These are phyloP conservation scores for Neosilurus hyrtlii DNA, from an alignment of 2,797 vertebrate genomes.

Conservation along the genomic window DNA sequence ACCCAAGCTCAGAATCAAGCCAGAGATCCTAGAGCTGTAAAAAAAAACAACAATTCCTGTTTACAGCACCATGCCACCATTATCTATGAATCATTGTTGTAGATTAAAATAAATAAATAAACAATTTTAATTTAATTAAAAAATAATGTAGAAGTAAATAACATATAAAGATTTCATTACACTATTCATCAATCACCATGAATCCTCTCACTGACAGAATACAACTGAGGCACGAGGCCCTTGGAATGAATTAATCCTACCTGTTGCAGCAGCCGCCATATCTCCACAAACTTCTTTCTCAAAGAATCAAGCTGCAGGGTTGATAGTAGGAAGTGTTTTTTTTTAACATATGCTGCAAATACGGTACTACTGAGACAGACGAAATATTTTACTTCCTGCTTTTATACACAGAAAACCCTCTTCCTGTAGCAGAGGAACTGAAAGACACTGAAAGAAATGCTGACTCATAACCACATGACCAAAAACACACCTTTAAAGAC, in stretches of 20 bases:
- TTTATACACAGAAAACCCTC: background rate
- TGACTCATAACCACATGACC: slow-evolving; percentile 1
- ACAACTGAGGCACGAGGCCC: background rate
- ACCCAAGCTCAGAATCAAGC: background rate
- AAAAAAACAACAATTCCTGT: background rate
- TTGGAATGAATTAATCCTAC: background rate
- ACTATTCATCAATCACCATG: background rate
- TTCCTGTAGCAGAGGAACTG: background rate
- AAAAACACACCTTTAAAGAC: background rate
- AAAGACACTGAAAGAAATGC: background rate
- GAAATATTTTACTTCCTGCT: background rate
- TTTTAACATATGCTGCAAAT: background rate
- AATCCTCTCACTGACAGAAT: background rate
- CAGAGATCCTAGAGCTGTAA: background rate
- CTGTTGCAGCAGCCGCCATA: slow-evolving; percentile 8
- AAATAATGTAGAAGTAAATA: background rate
- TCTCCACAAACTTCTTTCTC: background rate
- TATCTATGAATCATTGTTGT: background rate
- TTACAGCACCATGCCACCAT: background rate
- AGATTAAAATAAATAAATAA: background rate
- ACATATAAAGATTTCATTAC: background rate
- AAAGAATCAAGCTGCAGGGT: background rate
- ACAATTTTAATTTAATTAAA: too few relatives aligned
- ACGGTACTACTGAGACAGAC: background rate
- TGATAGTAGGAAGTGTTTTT: background rate